Percentiles rank a stretch among this genome's conserved stretches.
Evolutionary conservation across 1,140 invertebrate species (phyloP).

Genomic region (Solen grandis): DNA sequence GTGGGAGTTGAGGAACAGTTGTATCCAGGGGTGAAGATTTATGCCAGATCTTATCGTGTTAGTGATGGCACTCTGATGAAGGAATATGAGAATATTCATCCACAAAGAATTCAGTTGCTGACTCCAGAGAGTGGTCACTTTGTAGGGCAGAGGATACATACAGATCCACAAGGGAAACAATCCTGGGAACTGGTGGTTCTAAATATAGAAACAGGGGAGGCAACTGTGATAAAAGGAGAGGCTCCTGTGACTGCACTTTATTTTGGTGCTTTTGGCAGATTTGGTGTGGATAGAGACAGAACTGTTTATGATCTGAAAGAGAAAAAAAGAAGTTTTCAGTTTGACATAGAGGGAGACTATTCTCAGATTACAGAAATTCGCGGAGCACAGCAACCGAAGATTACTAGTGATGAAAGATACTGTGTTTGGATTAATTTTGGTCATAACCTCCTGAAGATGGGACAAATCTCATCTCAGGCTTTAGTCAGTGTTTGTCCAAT

Average conservation of each 20-base stretch:
- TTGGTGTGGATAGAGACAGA: slow-evolving; percentile 57
- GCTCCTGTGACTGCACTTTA: slow-evolving; percentile 19
- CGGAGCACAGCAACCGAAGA: slow-evolving; percentile 16
- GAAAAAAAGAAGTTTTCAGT: slow-evolving; percentile 43
- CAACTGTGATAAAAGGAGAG: slow-evolving; percentile 26
- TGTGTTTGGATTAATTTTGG: slow-evolving; percentile 53
- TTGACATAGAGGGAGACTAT: slow-evolving; percentile 58
- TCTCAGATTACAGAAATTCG: background rate
- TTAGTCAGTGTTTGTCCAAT: slow-evolving; percentile 57
- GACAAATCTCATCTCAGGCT: slow-evolving; percentile 32
- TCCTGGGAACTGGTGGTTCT: slow-evolving; percentile 46
- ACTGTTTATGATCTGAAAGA: slow-evolving; percentile 53
- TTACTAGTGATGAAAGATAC: slow-evolving; percentile 49
- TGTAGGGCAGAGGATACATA: slow-evolving; percentile 52
- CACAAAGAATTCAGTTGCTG: slow-evolving; percentile 45
- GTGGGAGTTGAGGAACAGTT: slow-evolving; percentile 43
- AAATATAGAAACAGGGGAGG: slow-evolving; percentile 52
- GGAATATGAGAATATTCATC: slow-evolving; percentile 40
- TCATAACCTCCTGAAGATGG: slow-evolving; percentile 54
- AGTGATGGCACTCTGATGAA: background rate
- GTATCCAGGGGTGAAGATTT: slow-evolving; percentile 37
- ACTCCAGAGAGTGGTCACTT: slow-evolving; percentile 39
- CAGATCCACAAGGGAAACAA: slow-evolving; percentile 23
- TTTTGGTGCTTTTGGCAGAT: slow-evolving; percentile 35
- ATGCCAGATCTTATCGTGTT: slow-evolving; percentile 19